phyloP scores from a whole-genome alignment of 92 coral and sea anemone genomes.

The Paramuricea clavata region DNA sequence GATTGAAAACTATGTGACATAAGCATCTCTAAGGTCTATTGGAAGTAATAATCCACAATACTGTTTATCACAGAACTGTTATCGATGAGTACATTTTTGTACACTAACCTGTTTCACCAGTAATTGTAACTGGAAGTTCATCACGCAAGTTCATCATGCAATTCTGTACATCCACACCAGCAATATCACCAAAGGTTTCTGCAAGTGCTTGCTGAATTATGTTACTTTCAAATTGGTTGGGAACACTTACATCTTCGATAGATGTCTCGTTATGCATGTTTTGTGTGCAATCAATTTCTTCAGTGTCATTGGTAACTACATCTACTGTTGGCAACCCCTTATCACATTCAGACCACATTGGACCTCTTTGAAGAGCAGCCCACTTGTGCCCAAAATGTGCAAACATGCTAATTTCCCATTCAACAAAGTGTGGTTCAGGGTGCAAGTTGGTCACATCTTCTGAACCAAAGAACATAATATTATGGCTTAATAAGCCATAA shows the following conservation, averaged over 20 bases:
- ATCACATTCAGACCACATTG: conserved; percentile 14
- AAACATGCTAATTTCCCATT: conserved; percentile 59
- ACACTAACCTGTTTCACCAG: not conserved
- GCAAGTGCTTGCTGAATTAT: conserved; percentile 1
- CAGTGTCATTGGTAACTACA: no score
- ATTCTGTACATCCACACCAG: not conserved
- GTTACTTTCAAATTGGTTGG: not conserved
- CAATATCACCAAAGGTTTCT: conserved; percentile 1
- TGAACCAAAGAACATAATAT: conserved; percentile 53
- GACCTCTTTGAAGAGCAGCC: conserved; percentile 61
- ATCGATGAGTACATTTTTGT: not conserved
- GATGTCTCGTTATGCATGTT: no score
- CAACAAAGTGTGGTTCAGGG: conserved; percentile 55
- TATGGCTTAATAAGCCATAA: conserved; percentile 47
- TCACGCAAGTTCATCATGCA: not conserved
- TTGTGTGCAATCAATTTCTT: no score
- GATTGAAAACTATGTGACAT: no score
- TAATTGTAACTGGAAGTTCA: not conserved
- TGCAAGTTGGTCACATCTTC: conserved; percentile 37
- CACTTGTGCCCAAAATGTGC: conserved; percentile 63
- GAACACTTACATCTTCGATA: no score
- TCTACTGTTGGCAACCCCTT: no score
- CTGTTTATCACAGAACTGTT: no score
- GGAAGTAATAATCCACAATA: no score
- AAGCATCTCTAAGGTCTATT: no score